These are phyloP conservation scores for Delia radicum DNA, from an alignment of 1,140 invertebrate species.

Conservation along the genomic window DNA sequence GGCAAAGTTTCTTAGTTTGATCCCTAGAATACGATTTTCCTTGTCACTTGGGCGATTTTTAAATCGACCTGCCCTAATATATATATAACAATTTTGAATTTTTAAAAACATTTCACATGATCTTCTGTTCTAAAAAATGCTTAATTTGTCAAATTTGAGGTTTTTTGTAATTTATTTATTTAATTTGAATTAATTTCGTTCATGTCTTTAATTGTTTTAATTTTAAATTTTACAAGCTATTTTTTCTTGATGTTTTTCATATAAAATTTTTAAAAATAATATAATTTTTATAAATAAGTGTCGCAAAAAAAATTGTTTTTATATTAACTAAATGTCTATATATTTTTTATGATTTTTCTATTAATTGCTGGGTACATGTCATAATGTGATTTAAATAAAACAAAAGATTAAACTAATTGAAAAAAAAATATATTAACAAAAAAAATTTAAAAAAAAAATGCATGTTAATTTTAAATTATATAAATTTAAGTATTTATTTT, in stretches of 20 bases:
- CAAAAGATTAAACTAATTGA: constrained; percentile 16
- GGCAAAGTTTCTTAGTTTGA: no score
- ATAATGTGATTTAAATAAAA: constrained; percentile 41
- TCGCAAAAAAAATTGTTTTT: neutral
- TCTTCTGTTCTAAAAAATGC: no score
- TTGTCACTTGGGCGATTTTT: no score
- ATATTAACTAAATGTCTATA: neutral
- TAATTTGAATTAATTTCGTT: neutral
- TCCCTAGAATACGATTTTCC: no score
- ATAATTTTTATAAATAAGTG: neutral
- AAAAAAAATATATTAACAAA: constrained; percentile 14
- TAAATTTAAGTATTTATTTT: neutral
- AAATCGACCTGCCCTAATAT: no score
- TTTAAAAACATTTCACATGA: no score
- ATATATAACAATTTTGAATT: no score
- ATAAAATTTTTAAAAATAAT: neutral
- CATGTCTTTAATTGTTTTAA: neutral
- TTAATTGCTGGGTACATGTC: constrained; percentile 49
- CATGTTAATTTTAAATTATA: neutral
- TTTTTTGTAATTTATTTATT: no score
- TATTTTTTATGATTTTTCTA: neutral
- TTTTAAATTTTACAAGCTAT: neutral
- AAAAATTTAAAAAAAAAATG: constrained; percentile 11
- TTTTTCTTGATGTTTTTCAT: no score
- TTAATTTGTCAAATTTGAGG: no score